Base-by-base conservation (phyloP, 1,140 invertebrate genomes). In the Drepana arcuata region DNA sequence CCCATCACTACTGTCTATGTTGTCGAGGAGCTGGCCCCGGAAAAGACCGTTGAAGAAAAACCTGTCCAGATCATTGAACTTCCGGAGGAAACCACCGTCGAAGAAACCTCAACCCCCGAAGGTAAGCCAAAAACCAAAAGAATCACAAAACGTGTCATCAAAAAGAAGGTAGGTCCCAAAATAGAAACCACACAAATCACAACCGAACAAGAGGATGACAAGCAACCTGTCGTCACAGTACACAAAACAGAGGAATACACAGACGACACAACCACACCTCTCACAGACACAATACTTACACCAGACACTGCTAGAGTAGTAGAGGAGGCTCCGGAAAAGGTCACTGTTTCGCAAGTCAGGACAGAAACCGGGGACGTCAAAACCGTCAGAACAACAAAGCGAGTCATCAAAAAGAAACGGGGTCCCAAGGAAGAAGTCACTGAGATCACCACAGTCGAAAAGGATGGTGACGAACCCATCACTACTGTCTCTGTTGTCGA, bases 81-180 rank as follows among this genome's bases (percentile, higher is more conserved):
- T 1, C 34, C 50, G 2, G 41, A 43, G 15, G 41, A 43, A 16
- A 40, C 28, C 1, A 32, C 38, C 2, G 18, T 41, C 18, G 49
- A 44, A 9, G 37, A 44, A 25, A 32, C 23, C 1, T 16, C 33
- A 5, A 25, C 41, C 2, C 36, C 46, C 2, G 46, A 52, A 28
- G 54, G 48, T 52, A 57, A 51, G 40, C 13, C 29, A 1, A 44
- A 27, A 44, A 18, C 16, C 23, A 48, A 39, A 14, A 44, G 63
- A 29, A 63, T 66, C 1, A 75, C 66, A 13, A 81, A 75, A 48
- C 62, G 66, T 3, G 51, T 65, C 1, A 61, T 75, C 9, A 83
- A 72, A 41, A 84, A 69, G 48, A 48, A 38, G 28, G 40, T 48
- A 25, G 56, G 51, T 1, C 35, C 37, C 1, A 62, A 59, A 53